Conservation (phyloP, 30 jellyfish, hydroid and myxozoan species). For the Aurelia aurita region DNA sequence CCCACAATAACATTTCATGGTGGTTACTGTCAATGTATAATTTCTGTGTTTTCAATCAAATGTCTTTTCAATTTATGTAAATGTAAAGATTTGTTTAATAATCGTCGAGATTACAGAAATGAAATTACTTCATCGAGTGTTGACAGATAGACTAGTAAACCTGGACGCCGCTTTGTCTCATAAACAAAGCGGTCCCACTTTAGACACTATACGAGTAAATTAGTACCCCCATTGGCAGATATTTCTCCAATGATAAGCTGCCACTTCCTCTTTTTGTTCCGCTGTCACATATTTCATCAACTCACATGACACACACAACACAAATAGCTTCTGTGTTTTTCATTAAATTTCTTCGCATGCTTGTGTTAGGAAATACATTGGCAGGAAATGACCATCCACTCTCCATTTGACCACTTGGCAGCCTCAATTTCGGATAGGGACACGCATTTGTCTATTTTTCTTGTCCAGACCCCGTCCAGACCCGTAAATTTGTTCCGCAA, state of each 20-base stretch:
- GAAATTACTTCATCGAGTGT: conserved; percentile 64
- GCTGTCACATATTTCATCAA: conserved; percentile 21
- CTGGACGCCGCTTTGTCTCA: conserved; percentile 70
- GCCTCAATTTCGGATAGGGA: too few species aligned
- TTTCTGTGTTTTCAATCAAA: conserved; percentile 77
- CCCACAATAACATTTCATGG: conserved; percentile 86
- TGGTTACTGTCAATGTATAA: conserved; percentile 77
- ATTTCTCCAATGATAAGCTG: conserved; percentile 44
- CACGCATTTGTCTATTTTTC: too few species aligned
- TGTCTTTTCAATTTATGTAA: conserved; percentile 79
- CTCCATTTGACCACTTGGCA: too few species aligned
- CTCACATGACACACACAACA: conserved; percentile 32
- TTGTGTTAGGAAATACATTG: neutral
- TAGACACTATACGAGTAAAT: conserved; percentile 31
- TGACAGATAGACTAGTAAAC: conserved; percentile 68
- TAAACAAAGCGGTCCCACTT: conserved; percentile 55
- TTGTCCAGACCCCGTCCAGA: too few species aligned
- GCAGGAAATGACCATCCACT: neutral
- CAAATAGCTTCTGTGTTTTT: neutral
- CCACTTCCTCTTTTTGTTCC: conserved; percentile 76
- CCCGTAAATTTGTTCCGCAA: too few species aligned
- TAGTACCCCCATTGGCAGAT: conserved; percentile 57
- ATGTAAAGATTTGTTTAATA: conserved; percentile 77
- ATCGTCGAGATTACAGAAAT: conserved; percentile 76
- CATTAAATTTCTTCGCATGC: neutral